Evolutionary conservation across 2,113 vertebrate genomes (phyloP).

Genomic region (Dolichallabes microphthalmus): DNA sequence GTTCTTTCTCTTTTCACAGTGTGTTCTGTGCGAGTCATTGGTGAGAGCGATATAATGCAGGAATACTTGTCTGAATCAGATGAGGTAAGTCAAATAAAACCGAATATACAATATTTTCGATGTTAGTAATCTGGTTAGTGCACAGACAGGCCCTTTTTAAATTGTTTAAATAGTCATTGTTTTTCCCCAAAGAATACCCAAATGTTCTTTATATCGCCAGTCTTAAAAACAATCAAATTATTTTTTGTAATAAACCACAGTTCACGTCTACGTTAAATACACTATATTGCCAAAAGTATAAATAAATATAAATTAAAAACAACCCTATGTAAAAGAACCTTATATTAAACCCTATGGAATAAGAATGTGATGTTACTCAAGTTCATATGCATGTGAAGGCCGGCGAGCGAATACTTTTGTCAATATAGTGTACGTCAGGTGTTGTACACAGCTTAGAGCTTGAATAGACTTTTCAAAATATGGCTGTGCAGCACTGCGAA

Average conservation of each 20-base stretch:
- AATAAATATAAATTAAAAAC: no score
- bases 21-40: conserved; percentile 93
- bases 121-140: not conserved
- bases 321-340: no score
- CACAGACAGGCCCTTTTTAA: no score
- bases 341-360: no score
- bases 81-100: conserved; percentile 75
- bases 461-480: not conserved
- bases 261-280: no score
- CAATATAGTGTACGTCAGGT: no score
- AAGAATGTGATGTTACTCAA: no score
- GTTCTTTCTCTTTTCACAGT: conserved; percentile 66
- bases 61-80: conserved; percentile 97
- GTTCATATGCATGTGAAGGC: no score
- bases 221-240: not conserved
- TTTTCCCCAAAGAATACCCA: not conserved
- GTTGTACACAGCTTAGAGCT: not conserved
- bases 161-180: no score
- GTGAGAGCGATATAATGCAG: conserved; percentile 98
- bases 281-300: no score
- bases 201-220: not conserved
- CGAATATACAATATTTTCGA: not conserved
- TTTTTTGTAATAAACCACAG: no score
- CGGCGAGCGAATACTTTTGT: no score
- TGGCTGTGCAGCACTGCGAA: not conserved